Percentiles rank a stretch among this genome's conserved stretches.
Conservation (phyloP, 2,113 vertebrate genomes). For the Forbesichthys papilliferus region DNA sequence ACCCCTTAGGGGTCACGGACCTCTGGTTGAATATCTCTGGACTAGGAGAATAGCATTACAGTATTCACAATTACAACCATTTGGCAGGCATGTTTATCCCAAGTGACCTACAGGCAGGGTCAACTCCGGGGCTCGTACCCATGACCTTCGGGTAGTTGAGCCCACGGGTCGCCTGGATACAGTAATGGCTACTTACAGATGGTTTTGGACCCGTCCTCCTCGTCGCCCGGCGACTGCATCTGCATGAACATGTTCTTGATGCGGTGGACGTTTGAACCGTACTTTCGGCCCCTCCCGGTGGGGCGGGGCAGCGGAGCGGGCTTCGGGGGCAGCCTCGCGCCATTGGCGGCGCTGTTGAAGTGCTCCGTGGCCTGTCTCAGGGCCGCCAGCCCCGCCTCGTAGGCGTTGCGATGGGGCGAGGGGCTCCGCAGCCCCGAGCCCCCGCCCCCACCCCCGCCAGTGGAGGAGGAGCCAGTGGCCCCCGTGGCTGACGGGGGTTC, state of each 20-base stretch:
- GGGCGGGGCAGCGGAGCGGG: conserved; percentile 71
- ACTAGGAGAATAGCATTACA: too few species aligned
- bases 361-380: conserved; percentile 84
- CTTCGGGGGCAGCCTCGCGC: conserved; percentile 71
- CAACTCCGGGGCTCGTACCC: too few species aligned
- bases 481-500: conserved; percentile 80
- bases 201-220: conserved; percentile 77
- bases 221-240: conserved; percentile 87
- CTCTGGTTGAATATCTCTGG: too few species aligned
- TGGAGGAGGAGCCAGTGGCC: conserved; percentile 56
- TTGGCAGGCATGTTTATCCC: too few species aligned
- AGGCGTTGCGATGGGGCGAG: conserved; percentile 93
- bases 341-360: conserved; percentile 78
- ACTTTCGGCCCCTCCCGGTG: conserved; percentile 82
- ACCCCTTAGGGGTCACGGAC: too few species aligned
- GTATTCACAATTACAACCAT: too few species aligned
- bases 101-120: too few species aligned
- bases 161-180: too few species aligned
- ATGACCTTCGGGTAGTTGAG: too few species aligned
- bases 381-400: conserved; percentile 91
- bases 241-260: conserved; percentile 99
- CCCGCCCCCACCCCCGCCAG: conserved; percentile 21
- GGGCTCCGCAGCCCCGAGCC: conserved; percentile 83
- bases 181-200: conserved; percentile 41
- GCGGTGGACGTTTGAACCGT: conserved; percentile 95